Base-by-base conservation (phyloP, 2,797 vertebrate genomes). In the Scleropages formosus region DNA sequence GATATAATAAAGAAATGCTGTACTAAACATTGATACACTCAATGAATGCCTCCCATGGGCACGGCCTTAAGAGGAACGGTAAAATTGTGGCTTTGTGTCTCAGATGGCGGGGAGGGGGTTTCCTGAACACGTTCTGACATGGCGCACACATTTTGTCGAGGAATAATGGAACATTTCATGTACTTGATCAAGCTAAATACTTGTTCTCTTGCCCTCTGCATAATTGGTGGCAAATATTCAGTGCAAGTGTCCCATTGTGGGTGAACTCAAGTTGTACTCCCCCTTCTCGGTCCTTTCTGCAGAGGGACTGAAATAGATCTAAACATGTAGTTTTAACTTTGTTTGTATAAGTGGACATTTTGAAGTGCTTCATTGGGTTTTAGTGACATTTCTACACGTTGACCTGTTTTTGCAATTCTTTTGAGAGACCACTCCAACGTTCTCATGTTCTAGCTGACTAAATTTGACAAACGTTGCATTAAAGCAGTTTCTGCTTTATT, bases 221-320 rank as follows among this genome's bases (percentile, higher is more conserved):
- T 79, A 13, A 15, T 27, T 9, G 53, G 3, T 13, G n/a, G 77
- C 70, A 84, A 78, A 63, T 76, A 73, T 77, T 78, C 65, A 49
- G 72, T 73, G 84, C 82, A 84, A 81, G 75, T 60, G 59, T 66
- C 71, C 77, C 76, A 73, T 84, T 83, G 80, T 85, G 61, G 68
- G 53, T 9, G 74, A 81, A 82, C 77, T 81, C 80, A 83, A 83
- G 73, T 2, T 6, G 31, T 2, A 31, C 31, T 39, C 74, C 80
- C 75, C 77, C 65, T 80, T 81, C 80, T 81, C 47, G 77, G 71
- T 77, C 72, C 77, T 58, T 22, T n/a, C 16, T 16, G 80, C 77
- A 67, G 31, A 39, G 6, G 31, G 31, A 60, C 77, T 78, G 72
- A 76, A 75, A 74, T 56, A 59, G 59, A 47, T 60, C 67, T 0